These are phyloP conservation scores for Euphonia xanthogaster DNA, from an alignment of 2,797 vertebrate genomes.

Conservation along the genomic window DNA sequence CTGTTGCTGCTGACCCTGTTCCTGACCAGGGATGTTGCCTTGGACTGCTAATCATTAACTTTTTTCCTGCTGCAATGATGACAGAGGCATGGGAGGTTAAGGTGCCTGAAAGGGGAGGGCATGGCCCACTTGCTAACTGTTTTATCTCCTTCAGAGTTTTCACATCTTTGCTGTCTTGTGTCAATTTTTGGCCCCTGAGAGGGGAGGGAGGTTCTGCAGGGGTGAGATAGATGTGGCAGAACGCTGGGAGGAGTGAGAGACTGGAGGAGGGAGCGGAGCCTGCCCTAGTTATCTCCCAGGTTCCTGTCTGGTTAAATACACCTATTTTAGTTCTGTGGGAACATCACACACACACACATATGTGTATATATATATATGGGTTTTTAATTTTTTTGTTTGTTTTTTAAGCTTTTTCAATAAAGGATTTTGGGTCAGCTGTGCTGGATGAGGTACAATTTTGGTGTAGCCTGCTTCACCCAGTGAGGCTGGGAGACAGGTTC, in stretches of 20 bases:
- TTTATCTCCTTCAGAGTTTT: neutral
- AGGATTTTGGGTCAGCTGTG: neutral
- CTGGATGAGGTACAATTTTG: neutral
- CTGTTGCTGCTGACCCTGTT: fast-evolving
- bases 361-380: no score
- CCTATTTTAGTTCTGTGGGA: neutral
- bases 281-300: neutral
- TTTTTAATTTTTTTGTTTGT: neutral
- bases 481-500: neutral
- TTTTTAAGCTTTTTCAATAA: neutral
- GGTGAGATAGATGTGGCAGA: neutral
- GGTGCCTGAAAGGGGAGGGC: neutral
- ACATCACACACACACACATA: neutral
- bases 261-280: neutral
- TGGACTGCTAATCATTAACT: neutral
- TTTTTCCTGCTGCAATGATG: neutral
- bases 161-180: neutral
- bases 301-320: neutral
- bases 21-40: neutral
- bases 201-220: neutral
- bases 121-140: fast-evolving
- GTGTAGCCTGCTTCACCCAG: neutral
- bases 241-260: neutral
- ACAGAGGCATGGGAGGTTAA: neutral
- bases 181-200: neutral